Conservation (phyloP, 2,113 vertebrate genomes). For the Chaetops frenatus region DNA sequence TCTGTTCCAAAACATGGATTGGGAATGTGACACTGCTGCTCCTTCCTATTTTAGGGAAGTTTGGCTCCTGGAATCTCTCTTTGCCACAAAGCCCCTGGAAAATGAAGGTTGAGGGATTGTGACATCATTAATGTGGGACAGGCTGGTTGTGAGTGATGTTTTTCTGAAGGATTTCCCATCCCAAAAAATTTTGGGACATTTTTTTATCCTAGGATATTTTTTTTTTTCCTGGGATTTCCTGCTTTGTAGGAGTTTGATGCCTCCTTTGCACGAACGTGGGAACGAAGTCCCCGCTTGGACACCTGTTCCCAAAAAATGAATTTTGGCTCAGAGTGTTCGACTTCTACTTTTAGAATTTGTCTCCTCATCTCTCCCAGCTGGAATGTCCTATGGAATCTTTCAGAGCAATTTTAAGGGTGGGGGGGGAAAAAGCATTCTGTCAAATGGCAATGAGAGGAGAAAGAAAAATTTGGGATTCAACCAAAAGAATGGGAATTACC, state of each 20-base stretch:
- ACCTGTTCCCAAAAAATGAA: neutral
- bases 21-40: neutral
- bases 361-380: neutral
- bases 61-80: neutral
- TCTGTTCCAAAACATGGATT: neutral
- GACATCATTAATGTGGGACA: rapidly evolving
- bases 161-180: neutral
- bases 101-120: rapidly evolving
- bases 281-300: rapidly evolving
- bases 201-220: too few relatives aligned
- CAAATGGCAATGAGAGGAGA: neutral
- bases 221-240: neutral
- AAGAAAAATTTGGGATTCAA: neutral
- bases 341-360: neutral
- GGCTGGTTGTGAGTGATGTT: neutral
- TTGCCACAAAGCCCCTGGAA: neutral
- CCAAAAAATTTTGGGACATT: neutral
- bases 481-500: neutral
- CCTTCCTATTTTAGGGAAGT: neutral
- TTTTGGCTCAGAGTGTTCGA: neutral
- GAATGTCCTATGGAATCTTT: neutral
- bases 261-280: rapidly evolving
- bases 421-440: neutral
- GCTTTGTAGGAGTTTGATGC: neutral
- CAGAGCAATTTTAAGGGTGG: neutral